phyloP scores from a whole-genome alignment of 2,113 vertebrate genomes.

The Mormyrus iriodes region DNA sequence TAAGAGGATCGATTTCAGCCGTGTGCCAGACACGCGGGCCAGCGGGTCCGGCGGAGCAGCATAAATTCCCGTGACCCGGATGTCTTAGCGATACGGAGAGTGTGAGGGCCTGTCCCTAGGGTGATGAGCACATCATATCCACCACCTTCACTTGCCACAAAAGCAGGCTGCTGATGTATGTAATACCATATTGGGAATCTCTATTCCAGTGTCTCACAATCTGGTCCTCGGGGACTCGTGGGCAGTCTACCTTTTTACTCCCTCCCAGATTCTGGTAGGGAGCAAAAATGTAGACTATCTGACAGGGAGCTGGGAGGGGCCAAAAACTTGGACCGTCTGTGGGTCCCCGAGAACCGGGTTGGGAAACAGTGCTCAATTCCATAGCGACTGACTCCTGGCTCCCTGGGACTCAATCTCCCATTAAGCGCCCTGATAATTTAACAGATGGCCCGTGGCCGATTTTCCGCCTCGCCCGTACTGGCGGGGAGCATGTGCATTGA shows the following conservation, averaged over 20 bases:
- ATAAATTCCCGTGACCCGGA: neutral
- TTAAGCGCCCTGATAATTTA: neutral
- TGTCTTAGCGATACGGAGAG: no score
- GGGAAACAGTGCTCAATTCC: neutral
- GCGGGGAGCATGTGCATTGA: neutral
- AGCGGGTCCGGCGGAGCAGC: neutral
- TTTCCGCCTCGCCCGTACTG: neutral
- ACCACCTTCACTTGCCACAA: neutral
- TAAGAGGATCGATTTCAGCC: conserved; percentile 11
- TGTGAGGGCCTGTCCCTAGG: neutral
- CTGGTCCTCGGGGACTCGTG: neutral
- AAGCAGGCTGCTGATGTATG: neutral
- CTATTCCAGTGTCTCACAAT: neutral
- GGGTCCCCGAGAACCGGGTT: neutral
- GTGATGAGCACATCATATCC: neutral
- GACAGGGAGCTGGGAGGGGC: neutral
- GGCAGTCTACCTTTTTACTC: neutral
- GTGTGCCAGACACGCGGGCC: no score
- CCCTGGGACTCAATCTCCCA: neutral
- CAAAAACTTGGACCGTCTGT: neutral
- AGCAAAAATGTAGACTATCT: neutral
- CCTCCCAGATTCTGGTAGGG: neutral
- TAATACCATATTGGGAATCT: neutral
- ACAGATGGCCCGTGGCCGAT: neutral
- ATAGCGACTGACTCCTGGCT: neutral